Base-by-base conservation (phyloP, 2,888 invertebrate species). In the Encarsia formosa region DNA sequence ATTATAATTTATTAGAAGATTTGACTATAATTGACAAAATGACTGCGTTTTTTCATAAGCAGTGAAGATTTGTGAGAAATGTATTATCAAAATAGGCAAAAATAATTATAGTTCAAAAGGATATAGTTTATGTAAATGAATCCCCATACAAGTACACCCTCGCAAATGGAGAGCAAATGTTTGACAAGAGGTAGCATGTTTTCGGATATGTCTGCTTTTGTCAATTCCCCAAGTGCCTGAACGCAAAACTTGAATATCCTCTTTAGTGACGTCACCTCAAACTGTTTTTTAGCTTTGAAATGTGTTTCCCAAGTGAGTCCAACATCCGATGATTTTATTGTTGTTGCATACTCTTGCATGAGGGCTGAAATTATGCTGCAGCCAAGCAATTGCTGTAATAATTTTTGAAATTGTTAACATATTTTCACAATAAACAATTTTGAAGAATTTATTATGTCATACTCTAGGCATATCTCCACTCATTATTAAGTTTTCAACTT, bases 221-320 rank as follows among this genome's bases (percentile, higher is more conserved):
- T 77, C 44, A 84, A 73, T 73, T 84, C 81, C 45, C 78, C 76
- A 23, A 87, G 73, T 18, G 84, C 80, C 68, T 80, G 78, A 9
- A 86, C 75, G 56, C 82, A 81, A 73, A 87, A 86, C 66, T 83
- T 79, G 69, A 94, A 90, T 68, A 94, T 89, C 58, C 84, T 79
- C 65, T 87, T 86, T 60, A 95, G 76, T 69, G 91, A 88, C 42
- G 81, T 79, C 19, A 79, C 82, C 78, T 94, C 92, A 77, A 95
- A 94, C 35, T 86, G 82, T 64, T 84, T 85, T 73, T 93, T 94
- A 24, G 89, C 85, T 66, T 84, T 81, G 64, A 87, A 85, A 74
- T 95, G 93, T 29, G 86, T 82, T 73, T 91, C 91, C 89, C 90
- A 93, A 37, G 91, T 85, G 42, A 94, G 77, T 5, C 92, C 91